A percentile compares a stretch with the other conserved stretches of the same genome.
These are phyloP conservation scores for Ambastaia sidthimunki DNA, from an alignment of 2,797 vertebrate genomes.

Conservation along the genomic window DNA sequence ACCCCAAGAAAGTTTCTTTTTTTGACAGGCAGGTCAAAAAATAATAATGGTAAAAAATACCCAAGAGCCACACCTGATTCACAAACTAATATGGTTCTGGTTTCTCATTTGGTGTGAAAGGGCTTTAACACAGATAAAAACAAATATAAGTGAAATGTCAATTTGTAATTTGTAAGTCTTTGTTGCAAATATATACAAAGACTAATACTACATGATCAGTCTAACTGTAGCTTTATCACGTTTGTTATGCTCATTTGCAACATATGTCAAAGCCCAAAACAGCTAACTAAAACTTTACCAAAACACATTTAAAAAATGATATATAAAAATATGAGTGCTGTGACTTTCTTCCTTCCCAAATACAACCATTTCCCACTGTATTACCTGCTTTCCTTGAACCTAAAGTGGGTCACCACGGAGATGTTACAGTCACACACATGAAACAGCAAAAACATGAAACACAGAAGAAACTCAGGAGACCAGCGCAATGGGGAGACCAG, in stretches of 20 bases:
- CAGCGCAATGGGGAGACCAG: slow-evolving; percentile 3
- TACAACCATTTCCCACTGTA: neutral
- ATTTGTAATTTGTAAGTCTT: neutral
- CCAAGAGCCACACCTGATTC: neutral
- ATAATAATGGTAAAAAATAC: neutral
- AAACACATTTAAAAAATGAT: neutral
- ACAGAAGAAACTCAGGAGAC: slow-evolving; percentile 52
- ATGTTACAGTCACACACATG: slow-evolving; percentile 63
- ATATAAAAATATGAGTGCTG: slow-evolving; percentile 20
- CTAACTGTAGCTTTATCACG: neutral
- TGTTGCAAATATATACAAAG: neutral
- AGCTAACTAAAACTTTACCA: neutral
- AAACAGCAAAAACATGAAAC: slow-evolving; percentile 64
- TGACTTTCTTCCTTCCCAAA: neutral
- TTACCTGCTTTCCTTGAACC: slow-evolving; percentile 48
- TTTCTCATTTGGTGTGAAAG: neutral
- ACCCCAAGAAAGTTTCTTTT: neutral
- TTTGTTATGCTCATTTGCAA: neutral
- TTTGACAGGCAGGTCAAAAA: neutral
- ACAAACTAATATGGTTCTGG: neutral
- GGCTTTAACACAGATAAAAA: neutral
- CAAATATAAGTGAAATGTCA: neutral
- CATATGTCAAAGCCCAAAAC: neutral
- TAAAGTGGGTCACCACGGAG: slow-evolving; percentile 77
- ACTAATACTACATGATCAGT: neutral